A percentile compares a stretch with the other conserved stretches of the same genome.
These are phyloP conservation scores for Arion vulgaris DNA, from an alignment of 1,140 invertebrate genomes.

Conservation along the genomic window DNA sequence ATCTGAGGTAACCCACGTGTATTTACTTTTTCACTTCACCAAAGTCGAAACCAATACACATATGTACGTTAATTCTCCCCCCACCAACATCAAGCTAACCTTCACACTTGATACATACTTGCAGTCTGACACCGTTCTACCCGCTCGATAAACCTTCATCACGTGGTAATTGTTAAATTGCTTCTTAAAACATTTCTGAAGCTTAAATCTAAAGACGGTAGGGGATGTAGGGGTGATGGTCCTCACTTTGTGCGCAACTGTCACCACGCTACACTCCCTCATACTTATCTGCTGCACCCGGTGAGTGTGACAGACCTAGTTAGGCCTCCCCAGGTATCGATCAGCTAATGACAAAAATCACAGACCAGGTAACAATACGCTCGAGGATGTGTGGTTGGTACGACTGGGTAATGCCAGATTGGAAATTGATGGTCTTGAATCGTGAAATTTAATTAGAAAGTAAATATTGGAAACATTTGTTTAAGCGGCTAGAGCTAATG, in stretches of 20 bases:
- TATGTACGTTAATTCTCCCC: too few species aligned
- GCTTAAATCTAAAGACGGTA: neutral
- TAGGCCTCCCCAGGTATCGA: neutral
- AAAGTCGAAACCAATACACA: too few species aligned
- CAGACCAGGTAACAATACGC: neutral
- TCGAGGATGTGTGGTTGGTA: neutral
- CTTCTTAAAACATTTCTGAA: too few species aligned
- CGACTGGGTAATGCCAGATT: neutral
- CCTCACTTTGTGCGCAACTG: too few species aligned
- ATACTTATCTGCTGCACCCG: neutral
- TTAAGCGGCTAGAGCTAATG: too few species aligned
- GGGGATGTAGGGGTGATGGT: neutral
- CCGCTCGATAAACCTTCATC: neutral
- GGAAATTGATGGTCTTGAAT: neutral
- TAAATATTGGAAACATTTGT: neutral
- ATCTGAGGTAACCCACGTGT: too few species aligned
- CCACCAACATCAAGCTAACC: too few species aligned
- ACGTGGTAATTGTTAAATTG: too few species aligned
- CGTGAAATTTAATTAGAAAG: neutral
- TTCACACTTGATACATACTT: too few species aligned
- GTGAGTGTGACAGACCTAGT: neutral
- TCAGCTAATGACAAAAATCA: neutral
- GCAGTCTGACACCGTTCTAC: too few species aligned
- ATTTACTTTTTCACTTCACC: too few species aligned
- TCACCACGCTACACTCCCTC: neutral